Evolutionary conservation across 2,888 invertebrate species (phyloP).

Genomic region (Andrena trimmerana): DNA sequence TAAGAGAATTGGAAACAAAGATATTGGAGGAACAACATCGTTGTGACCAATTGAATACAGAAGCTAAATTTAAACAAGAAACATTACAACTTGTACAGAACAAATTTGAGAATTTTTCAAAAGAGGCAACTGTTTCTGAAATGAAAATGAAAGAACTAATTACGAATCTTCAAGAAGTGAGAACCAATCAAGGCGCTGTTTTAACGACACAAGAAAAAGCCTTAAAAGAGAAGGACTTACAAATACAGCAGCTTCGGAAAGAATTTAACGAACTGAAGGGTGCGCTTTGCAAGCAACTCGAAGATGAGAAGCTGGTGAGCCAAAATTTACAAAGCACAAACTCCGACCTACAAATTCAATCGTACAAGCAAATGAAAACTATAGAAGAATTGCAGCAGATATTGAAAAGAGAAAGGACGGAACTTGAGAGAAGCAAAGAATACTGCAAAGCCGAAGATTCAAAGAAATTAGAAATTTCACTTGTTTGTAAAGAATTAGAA

Average conservation of each 20-base stretch:
- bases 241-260: conserved; percentile 61
- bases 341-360: conserved; percentile 49
- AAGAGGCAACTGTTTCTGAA: conserved; percentile 61
- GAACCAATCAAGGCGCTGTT: conserved; percentile 72
- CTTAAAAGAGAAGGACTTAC: conserved; percentile 69
- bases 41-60: conserved; percentile 51
- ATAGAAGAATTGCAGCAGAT: conserved; percentile 60
- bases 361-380: conserved; percentile 43
- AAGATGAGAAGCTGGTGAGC: conserved; percentile 45
- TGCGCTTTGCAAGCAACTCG: conserved; percentile 54
- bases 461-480: conserved; percentile 50
- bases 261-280: conserved; percentile 53
- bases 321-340: conserved; percentile 46
- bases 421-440: conserved; percentile 54
- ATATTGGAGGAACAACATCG: conserved; percentile 29
- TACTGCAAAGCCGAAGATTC: conserved; percentile 33
- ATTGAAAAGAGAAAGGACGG: conserved; percentile 48
- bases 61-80: conserved; percentile 71
- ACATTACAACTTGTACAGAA: conserved; percentile 55
- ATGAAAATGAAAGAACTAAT: conserved; percentile 76
- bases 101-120: conserved; percentile 67
- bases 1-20: conserved; percentile 36
- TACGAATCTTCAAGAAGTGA: conserved; percentile 74
- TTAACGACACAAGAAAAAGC: conserved; percentile 72
- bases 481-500: conserved; percentile 53